Conservation (phyloP, 2,113 vertebrate species). For the Ageneiosus marmoratus region DNA sequence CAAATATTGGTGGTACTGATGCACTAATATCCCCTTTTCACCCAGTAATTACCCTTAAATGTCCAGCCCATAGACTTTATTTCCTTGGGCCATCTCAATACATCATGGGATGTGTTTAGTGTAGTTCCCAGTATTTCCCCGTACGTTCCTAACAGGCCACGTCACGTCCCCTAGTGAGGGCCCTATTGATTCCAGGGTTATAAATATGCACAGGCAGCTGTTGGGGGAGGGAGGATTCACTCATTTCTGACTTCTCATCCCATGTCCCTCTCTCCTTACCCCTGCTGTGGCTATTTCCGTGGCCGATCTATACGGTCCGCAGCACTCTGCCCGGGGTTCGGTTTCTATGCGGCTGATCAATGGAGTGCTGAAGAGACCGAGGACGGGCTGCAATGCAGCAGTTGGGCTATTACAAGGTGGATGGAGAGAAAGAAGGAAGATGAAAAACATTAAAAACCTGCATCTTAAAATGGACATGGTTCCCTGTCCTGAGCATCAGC, state of each 20-base stretch:
- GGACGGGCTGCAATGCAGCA: conserved; percentile 25
- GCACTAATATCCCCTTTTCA: neutral
- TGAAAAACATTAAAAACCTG: conserved; percentile 8
- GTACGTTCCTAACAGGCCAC: conserved; percentile 37
- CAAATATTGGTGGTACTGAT: neutral
- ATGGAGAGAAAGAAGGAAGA: neutral
- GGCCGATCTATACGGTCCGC: conserved; percentile 59
- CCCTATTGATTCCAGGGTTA: conserved; percentile 63
- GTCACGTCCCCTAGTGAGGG: conserved; percentile 17
- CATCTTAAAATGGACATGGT: neutral
- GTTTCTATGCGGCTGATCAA: conserved; percentile 51
- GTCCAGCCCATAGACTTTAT: neutral
- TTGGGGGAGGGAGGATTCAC: conserved; percentile 39
- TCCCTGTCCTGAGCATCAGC: neutral
- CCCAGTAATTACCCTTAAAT: neutral
- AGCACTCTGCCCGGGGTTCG: conserved; percentile 52
- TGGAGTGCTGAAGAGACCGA: conserved; percentile 20
- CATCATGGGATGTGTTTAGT: conserved; percentile 2
- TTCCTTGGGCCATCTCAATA: neutral
- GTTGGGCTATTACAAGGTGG: neutral
- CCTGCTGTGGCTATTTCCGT: conserved; percentile 61
- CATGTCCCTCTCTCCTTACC: conserved; percentile 45
- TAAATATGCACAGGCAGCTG: conserved; percentile 57
- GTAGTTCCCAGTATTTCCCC: conserved; percentile 4
- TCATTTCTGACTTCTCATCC: conserved; percentile 26